These are phyloP conservation scores for Siderastrea siderea DNA, from an alignment of 92 coral and sea anemone genomes.

Conservation along the genomic window DNA sequence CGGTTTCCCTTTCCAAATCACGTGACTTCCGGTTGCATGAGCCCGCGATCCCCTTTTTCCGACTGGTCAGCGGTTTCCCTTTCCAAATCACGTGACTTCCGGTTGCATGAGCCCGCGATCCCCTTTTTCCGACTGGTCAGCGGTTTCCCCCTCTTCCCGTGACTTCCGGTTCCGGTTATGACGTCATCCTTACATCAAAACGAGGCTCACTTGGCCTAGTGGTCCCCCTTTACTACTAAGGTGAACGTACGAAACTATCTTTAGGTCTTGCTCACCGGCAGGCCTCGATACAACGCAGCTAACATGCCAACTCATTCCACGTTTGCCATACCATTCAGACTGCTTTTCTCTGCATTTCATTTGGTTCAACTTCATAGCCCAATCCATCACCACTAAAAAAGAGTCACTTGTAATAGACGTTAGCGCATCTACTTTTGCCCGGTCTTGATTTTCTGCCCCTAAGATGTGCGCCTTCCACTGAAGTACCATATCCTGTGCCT, in stretches of 20 bases:
- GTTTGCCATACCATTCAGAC: conserved; percentile 68
- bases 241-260: conserved; percentile 54
- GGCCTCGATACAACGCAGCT: conserved; percentile 64
- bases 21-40: too few relatives aligned
- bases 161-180: too few relatives aligned
- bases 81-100: too few relatives aligned
- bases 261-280: conserved; percentile 34
- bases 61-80: too few relatives aligned
- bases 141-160: too few relatives aligned
- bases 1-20: too few relatives aligned
- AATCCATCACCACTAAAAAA: conserved; percentile 49
- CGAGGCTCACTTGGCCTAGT: too few relatives aligned
- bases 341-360: conserved; percentile 76
- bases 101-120: too few relatives aligned
- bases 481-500: conserved; percentile 42
- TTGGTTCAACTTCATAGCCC: conserved; percentile 69
- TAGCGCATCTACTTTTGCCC: conserved; percentile 55
- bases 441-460: conserved; percentile 70
- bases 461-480: conserved; percentile 72
- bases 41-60: too few relatives aligned
- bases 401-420: conserved; percentile 28
- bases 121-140: too few relatives aligned
- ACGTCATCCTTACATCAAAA: too few relatives aligned
- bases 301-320: conserved; percentile 76
- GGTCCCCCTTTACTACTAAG: too few relatives aligned